Base-by-base conservation (phyloP, 2,113 vertebrate species). In the Trogon melanurus region DNA sequence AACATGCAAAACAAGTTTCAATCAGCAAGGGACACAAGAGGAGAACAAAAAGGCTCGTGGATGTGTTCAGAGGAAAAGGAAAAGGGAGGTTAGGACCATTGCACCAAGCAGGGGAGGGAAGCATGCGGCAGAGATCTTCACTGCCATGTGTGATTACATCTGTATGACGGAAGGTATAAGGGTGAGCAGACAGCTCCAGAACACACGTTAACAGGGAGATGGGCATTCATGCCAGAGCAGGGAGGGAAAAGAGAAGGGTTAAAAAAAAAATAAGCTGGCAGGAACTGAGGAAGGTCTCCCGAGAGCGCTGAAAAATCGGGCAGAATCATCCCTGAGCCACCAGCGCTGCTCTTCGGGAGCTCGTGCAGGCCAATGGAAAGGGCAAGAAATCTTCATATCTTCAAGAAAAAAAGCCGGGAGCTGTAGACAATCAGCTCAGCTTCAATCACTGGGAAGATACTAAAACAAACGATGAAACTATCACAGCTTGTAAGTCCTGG, bases 391-490 rank as follows among this genome's bases (percentile, higher is more conserved):
- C 91, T 95, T 95, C 93, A 18, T 89, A 91, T 89, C 91, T 95
- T 72, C n/a, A 75, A 85, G 91, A n/a, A 48, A 91, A 90, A 92
- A 65, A 20, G 79, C 69, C 17, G 2, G 53, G 74, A 85, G 91
- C 94, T 93, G 80, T 34, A 93, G 93, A 93, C 93, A 97, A 96
- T 91, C 91, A 96, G 89, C 73, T 92, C 84, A 51, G 6, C 89
- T 95, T 96, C 96, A 96, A 91, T 94, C 96, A 85, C 70, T 0
- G 6, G 69, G 26, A 89, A 95, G 95, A 89, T 50, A 95, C 94
- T 91, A 95, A 96, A 94, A 95, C 95, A 93, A 95, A 92, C 8
- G 88, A 78, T 78, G 92, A 53, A 97, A 95, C 94, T 32, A 89
- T 91, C 94, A 89, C 88, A 84, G 94, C 95, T 93, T 96, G 93